A percentile compares a stretch with the other conserved stretches of the same genome.
These are phyloP conservation scores for Lepidurus packardi DNA, from an alignment of 1,140 invertebrate genomes.

Conservation along the genomic window DNA sequence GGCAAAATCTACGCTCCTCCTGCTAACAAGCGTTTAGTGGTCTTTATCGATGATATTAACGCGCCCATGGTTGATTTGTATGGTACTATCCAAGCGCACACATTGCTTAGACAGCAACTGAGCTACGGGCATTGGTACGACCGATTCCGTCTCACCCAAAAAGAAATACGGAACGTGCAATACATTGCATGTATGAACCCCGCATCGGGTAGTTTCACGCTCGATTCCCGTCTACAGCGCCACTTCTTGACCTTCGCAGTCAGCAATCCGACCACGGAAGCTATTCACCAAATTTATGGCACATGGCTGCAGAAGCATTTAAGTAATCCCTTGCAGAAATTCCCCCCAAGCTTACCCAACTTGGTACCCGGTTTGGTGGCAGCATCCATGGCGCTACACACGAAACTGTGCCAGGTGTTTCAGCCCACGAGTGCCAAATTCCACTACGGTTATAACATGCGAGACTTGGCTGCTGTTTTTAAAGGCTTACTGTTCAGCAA, in stretches of 20 bases:
- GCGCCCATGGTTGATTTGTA: slow-evolving; percentile 95
- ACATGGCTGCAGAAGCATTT: slow-evolving; percentile 83
- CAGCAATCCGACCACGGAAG: slow-evolving; percentile 80
- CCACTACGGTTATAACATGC: slow-evolving; percentile 92
- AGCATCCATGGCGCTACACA: slow-evolving; percentile 75
- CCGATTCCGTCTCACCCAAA: slow-evolving; percentile 77
- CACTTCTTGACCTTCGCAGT: slow-evolving; percentile 93
- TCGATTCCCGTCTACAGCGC: slow-evolving; percentile 85
- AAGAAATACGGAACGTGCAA: slow-evolving; percentile 94
- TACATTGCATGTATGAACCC: slow-evolving; percentile 97
- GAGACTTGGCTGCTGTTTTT: slow-evolving; percentile 69
- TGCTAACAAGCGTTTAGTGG: slow-evolving; percentile 87
- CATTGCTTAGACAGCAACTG: slow-evolving; percentile 86
- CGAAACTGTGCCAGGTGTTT: slow-evolving; percentile 76
- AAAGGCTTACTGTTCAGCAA: slow-evolving; percentile 86
- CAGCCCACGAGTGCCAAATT: slow-evolving; percentile 92
- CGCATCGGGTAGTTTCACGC: slow-evolving; percentile 91
- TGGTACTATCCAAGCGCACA: slow-evolving; percentile 93
- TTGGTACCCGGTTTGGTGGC: slow-evolving; percentile 64
- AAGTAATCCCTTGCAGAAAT: slow-evolving; percentile 69
- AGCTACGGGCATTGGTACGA: slow-evolving; percentile 97
- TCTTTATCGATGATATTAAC: slow-evolving; percentile 96
- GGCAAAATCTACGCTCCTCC: slow-evolving; percentile 92
- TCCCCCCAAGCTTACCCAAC: slow-evolving; percentile 52
- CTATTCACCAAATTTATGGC: slow-evolving; percentile 81